Conservation (phyloP, 2,888 invertebrate species). For the Eupithecia vulgata region DNA sequence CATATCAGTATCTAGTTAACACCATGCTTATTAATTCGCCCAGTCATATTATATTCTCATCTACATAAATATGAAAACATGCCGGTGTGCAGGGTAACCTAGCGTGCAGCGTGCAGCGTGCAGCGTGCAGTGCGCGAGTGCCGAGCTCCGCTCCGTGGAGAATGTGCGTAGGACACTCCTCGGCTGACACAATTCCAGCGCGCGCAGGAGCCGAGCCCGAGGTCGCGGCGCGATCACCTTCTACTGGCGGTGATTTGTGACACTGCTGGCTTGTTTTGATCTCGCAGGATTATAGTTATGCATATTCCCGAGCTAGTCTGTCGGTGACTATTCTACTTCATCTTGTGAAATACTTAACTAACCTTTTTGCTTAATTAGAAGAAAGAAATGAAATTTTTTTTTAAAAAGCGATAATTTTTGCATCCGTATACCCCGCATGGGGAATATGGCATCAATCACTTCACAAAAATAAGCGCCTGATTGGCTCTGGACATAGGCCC, state of each 20-base stretch:
- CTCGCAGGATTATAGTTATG: neutral
- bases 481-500: no score
- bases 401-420: no score
- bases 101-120: no score
- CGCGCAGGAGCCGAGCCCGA: constrained; percentile 29
- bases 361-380: neutral
- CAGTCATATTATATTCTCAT: neutral
- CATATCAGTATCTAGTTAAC: no score
- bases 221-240: constrained; percentile 27
- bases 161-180: constrained; percentile 35
- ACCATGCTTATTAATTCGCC: no score
- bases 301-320: neutral
- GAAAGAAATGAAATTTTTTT: no score
- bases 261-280: constrained; percentile 29
- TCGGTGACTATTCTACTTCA: neutral
- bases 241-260: constrained; percentile 26
- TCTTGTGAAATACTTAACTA: neutral
- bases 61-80: neutral
- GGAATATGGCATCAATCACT: no score
- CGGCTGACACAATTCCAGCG: constrained; percentile 33
- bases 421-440: no score
- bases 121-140: neutral
- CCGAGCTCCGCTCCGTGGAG: neutral
- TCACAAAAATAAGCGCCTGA: no score
- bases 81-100: no score